Percentiles rank a stretch among this genome's conserved stretches.
Evolutionary conservation across 2,888 invertebrate species (phyloP).

Genomic region (Drosophila vallismaia): DNA sequence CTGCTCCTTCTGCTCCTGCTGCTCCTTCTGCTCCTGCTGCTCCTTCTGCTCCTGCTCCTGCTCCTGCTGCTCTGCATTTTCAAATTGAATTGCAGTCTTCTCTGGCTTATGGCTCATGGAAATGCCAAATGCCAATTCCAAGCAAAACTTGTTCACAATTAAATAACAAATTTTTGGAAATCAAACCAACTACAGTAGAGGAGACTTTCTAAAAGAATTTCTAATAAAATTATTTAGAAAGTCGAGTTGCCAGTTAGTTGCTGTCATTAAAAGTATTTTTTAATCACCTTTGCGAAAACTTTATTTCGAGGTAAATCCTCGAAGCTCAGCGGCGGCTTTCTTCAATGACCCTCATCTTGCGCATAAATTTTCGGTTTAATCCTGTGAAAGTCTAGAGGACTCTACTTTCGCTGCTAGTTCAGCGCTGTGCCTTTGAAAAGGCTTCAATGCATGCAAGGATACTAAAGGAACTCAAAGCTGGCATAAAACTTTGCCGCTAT

Average conservation of each 20-base stretch:
- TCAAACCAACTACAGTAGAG: background rate
- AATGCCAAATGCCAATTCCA: slow-evolving; percentile 2
- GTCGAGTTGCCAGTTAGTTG: background rate
- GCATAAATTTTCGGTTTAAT: slow-evolving; percentile 32
- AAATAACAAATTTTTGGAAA: background rate
- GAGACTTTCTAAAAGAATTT: too few relatives aligned
- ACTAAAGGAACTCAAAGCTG: background rate
- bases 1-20: background rate
- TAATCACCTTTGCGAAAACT: slow-evolving; percentile 1
- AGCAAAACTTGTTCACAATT: background rate
- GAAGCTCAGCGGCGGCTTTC: background rate
- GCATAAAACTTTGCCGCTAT: slow-evolving; percentile 18
- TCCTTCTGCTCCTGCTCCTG: too few relatives aligned
- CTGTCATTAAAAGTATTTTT: slow-evolving; percentile 4
- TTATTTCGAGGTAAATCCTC: slow-evolving; percentile 1
- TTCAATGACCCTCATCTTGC: slow-evolving; percentile 28
- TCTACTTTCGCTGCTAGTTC: background rate
- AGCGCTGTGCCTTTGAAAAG: too few relatives aligned
- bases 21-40: background rate
- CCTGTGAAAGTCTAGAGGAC: background rate
- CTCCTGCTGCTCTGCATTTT: background rate
- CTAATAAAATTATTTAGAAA: too few relatives aligned
- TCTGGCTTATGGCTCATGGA: slow-evolving; percentile 1
- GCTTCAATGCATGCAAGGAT: too few relatives aligned
- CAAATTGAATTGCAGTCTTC: slow-evolving; percentile 11